Evolutionary conservation across 2,888 invertebrate genomes (phyloP), one percentile per base, ranked within the genome.

Genomic region (Caenorhabditis angaria): DNA sequence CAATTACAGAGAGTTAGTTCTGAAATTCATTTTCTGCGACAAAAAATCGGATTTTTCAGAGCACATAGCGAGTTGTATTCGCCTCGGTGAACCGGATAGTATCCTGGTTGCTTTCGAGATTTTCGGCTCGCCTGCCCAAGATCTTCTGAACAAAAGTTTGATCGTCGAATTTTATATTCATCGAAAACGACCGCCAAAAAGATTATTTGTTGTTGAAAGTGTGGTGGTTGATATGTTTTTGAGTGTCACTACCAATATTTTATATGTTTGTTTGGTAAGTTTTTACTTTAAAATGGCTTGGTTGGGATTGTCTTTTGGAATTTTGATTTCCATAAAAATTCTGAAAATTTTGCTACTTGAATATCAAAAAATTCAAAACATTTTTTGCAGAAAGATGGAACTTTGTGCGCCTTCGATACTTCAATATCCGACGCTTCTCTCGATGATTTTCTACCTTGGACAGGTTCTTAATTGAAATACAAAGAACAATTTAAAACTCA

Each of bases 121-220:
- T n/a, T 68, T 65, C 47, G 68, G 68, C 51, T 54, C 68, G 10
- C 68, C 65, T 12, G 65, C 68, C 29, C 28, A n/a, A 10, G 68
- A 69, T 47, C 41, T 73, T 1, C 47, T 55, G 2, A 68, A 73
- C 32, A 65, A 62, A 29, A 67, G 67, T 59, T 22, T 73, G 10
- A 73, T 73, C 25, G 72, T 65, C 2, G 72, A 73, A 35, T 73
- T 65, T 24, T 73, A 64, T 50, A 55, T 73, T 20, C 72, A 73
- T 24, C 65, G 63, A 20, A 54, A 56, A 55, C 20, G 72, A 50
- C 72, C 72, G 8, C 72, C 72, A 24, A 73, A 73, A 25, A 70
- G 72, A 59, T 56, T 72, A n/a, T 72, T 72, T 32, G 58, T 72
- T 3, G 68, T 68, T 3, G 58, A 72, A 57, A 65, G 65, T 48